A percentile compares a stretch with the other conserved stretches of the same genome.
These are phyloP conservation scores for Rhizoglyphus robini DNA, from an alignment of 1,140 invertebrate genomes.

Conservation along the genomic window DNA sequence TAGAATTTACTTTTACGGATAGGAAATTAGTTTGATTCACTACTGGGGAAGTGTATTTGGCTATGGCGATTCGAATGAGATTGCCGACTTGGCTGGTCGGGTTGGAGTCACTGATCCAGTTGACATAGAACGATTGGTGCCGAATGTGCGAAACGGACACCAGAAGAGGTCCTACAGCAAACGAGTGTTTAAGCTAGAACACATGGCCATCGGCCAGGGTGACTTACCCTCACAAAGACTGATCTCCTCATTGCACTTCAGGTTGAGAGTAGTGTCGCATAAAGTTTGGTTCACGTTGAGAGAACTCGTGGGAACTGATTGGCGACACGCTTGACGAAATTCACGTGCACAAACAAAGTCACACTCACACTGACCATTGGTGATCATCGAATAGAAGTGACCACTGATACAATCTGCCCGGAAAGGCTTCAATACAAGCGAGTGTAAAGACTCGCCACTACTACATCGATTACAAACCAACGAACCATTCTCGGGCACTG, in stretches of 20 bases:
- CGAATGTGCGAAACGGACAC: not conserved
- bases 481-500: too few relatives aligned
- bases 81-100: not conserved
- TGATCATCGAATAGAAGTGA: not conserved
- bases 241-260: not conserved
- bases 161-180: not conserved
- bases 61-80: not conserved
- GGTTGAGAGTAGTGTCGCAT: not conserved
- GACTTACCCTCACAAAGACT: conserved; percentile 5
- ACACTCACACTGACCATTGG: conserved; percentile 4
- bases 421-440: not conserved
- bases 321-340: not conserved
- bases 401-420: not conserved
- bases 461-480: conserved; percentile 8
- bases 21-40: not conserved
- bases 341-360: conserved; percentile 10
- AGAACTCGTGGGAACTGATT: not conserved
- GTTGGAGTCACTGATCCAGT: not conserved
- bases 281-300: not conserved
- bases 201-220: not conserved
- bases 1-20: not conserved
- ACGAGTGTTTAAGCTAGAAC: not conserved
- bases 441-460: not conserved
- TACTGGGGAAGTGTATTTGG: not conserved
- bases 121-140: conserved; percentile 6